Conservation (phyloP, 1,140 invertebrate species). For the Drosophila persimilis region DNA sequence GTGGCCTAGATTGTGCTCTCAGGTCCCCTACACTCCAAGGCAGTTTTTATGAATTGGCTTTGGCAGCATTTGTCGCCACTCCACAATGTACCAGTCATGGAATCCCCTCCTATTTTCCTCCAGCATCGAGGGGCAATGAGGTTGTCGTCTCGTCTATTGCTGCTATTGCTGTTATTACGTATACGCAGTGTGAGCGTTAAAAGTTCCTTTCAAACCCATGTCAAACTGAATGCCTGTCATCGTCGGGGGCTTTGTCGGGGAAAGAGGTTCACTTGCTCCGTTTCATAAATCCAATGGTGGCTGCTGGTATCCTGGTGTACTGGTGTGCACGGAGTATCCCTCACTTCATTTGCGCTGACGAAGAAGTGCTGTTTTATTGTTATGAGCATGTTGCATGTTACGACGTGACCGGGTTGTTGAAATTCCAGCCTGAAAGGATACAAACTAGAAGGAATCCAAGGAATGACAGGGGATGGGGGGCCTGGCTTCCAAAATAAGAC, state of each 20-base stretch:
- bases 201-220: slow-evolving; percentile 32
- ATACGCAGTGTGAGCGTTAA: slow-evolving; percentile 36
- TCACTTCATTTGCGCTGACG: slow-evolving; percentile 25
- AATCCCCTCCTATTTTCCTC: not conserved
- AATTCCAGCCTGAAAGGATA: slow-evolving; percentile 29
- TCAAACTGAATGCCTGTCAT: slow-evolving; percentile 46
- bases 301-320: too few relatives aligned
- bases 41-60: too few relatives aligned
- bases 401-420: slow-evolving; percentile 37
- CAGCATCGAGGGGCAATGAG: slow-evolving; percentile 23
- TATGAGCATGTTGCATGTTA: slow-evolving; percentile 30
- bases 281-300: slow-evolving; percentile 28
- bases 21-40: too few relatives aligned
- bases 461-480: too few relatives aligned
- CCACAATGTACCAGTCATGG: not conserved
- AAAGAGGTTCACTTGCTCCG: slow-evolving; percentile 46
- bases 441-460: slow-evolving; percentile 21
- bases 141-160: slow-evolving; percentile 9
- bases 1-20: too few relatives aligned
- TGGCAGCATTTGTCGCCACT: too few relatives aligned
- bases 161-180: slow-evolving; percentile 28
- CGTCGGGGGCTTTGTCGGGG: slow-evolving; percentile 31
- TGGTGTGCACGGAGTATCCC: slow-evolving; percentile 10
- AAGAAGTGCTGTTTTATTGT: slow-evolving; percentile 21
- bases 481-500: too few relatives aligned